Conservation (phyloP, 2,797 vertebrate species). For the Lates japonicus region DNA sequence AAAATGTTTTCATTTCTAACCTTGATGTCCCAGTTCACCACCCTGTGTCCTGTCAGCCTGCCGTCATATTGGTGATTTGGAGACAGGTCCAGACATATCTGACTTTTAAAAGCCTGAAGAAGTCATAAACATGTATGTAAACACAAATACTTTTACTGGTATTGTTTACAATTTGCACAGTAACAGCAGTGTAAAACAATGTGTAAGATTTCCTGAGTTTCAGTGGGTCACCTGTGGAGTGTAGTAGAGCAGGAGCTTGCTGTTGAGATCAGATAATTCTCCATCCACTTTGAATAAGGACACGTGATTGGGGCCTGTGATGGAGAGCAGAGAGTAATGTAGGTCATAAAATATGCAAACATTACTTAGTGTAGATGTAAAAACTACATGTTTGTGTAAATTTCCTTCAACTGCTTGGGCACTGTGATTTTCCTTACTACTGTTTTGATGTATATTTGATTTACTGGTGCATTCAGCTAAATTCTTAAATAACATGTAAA, state of each 20-base stretch:
- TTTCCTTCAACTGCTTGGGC: not conserved
- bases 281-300: slow-evolving; percentile 92
- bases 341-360: slow-evolving; percentile 50
- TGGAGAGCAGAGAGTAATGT: slow-evolving; percentile 27
- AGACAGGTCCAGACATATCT: slow-evolving; percentile 96
- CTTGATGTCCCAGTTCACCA: slow-evolving; percentile 97
- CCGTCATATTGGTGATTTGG: slow-evolving; percentile 92
- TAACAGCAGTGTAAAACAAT: not conserved
- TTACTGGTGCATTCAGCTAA: not conserved
- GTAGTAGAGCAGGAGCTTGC: slow-evolving; percentile 95
- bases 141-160: not conserved
- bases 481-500: not conserved
- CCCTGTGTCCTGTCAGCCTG: slow-evolving; percentile 94
- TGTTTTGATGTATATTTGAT: not conserved
- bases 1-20: slow-evolving; percentile 72
- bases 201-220: not conserved
- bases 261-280: slow-evolving; percentile 90
- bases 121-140: slow-evolving; percentile 10
- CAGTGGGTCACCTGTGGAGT: slow-evolving; percentile 92
- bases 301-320: slow-evolving; percentile 91
- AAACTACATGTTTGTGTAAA: not conserved
- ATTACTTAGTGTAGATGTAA: not conserved
- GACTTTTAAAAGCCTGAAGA: slow-evolving; percentile 93
- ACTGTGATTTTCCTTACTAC: slow-evolving; percentile 15
- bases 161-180: slow-evolving; percentile 4